These are phyloP conservation scores for Bombylius major DNA, from an alignment of 2,888 invertebrate species.

Conservation along the genomic window DNA sequence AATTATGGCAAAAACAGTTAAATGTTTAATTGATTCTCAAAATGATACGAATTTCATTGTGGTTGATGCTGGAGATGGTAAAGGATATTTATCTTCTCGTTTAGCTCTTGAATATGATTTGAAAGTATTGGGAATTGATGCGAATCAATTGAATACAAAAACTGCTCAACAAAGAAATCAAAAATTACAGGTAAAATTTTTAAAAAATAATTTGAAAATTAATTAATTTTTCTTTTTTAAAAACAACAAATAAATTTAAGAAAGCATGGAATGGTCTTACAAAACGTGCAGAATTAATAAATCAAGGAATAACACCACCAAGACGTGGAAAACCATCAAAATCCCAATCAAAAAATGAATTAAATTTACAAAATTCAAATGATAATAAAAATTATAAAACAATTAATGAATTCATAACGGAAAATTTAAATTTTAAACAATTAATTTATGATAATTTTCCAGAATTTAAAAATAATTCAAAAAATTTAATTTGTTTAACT, in stretches of 20 bases:
- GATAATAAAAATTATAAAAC: conserved; percentile 43
- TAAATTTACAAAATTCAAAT: conserved; percentile 1
- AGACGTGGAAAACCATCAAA: conserved; percentile 19
- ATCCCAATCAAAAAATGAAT: not conserved
- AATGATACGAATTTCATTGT: conserved; percentile 33
- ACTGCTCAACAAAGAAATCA: conserved; percentile 46
- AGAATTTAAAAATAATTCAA: not conserved
- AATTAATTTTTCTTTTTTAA: no score
- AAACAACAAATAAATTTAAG: conserved; percentile 22
- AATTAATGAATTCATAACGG: conserved; percentile 46
- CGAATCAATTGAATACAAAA: conserved; percentile 50
- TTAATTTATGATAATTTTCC: conserved; percentile 42
- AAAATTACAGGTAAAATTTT: conserved; percentile 28
- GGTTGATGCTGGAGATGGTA: conserved; percentile 81
- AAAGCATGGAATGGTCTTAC: conserved; percentile 47
- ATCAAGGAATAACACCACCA: conserved; percentile 30
- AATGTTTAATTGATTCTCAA: conserved; percentile 35
- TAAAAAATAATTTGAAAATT: not conserved
- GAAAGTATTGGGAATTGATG: conserved; percentile 72
- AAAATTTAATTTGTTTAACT: conserved; percentile 39
- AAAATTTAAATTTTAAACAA: conserved; percentile 41
- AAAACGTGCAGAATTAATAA: conserved; percentile 39
- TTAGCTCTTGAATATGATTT: conserved; percentile 55
- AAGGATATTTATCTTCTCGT: conserved; percentile 70
- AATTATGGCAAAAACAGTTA: conserved; percentile 47